Percentiles rank a stretch among this genome's conserved stretches.
phyloP scores from a whole-genome alignment of 1,140 invertebrate genomes.

The Prorops nasuta region DNA sequence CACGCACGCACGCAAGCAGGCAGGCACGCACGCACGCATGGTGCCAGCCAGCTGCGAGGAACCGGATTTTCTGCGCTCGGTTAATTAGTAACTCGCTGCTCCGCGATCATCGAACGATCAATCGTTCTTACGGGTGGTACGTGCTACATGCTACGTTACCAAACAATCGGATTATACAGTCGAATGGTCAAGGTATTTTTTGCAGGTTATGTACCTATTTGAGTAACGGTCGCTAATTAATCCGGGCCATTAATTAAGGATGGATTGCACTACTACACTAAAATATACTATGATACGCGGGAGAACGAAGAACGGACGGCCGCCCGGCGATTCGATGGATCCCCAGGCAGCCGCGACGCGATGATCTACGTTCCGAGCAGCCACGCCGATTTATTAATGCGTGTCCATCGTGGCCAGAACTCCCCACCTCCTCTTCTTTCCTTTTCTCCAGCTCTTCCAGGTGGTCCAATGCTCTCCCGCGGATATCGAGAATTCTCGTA shows the following conservation, averaged over 20 bases:
- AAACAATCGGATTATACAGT: too few species aligned
- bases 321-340: conserved; percentile 23
- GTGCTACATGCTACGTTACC: conserved; percentile 37
- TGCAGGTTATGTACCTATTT: too few species aligned
- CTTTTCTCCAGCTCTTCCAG: conserved; percentile 9
- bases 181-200: too few species aligned
- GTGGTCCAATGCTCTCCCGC: too few species aligned
- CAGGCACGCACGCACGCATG: too few species aligned
- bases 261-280: too few species aligned
- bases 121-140: conserved; percentile 30
- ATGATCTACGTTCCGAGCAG: conserved; percentile 39
- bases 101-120: conserved; percentile 22
- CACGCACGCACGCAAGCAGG: too few species aligned
- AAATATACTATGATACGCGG: too few species aligned
- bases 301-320: conserved; percentile 17
- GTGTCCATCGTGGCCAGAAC: conserved; percentile 23
- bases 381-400: conserved; percentile 43
- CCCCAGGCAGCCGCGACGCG: conserved; percentile 34
- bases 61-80: conserved; percentile 24
- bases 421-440: conserved; percentile 27
- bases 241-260: conserved; percentile 49
- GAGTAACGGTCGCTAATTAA: conserved; percentile 47
- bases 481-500: too few species aligned
- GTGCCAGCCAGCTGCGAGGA: conserved; percentile 26
- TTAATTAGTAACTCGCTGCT: conserved; percentile 29